Evolutionary conservation across 2,797 vertebrate genomes (phyloP), one percentile per base, ranked within the genome.

Genomic region (Natrix natrix): DNA sequence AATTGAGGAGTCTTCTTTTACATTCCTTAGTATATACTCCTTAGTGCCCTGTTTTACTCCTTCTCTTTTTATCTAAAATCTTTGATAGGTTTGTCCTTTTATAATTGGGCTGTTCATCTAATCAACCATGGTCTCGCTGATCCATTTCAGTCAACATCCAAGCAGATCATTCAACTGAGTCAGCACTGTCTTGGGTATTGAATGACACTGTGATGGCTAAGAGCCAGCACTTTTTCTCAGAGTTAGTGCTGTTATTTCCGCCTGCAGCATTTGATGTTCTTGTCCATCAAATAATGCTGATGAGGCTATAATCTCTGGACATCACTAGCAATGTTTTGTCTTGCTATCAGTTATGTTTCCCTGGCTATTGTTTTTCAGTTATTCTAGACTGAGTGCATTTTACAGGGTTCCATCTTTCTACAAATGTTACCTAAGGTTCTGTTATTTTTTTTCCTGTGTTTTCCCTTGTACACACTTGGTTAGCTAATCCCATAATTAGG

Each of bases 121-220:
- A 83, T 83, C 20, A 83, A 83, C 22, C 10, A 1, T 48, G 74
- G 37, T 48, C 74, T 83, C 20, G 1, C 74, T 6, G 37, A 83
- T 48, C 78, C 78, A 48, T 83, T 48, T 83, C 78, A 83, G 78
- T 83, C 78, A 24, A 48, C 43, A 83, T 83, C 61, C 89, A 69
- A 63, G 48, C 26, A 90, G 43, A 48, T 48, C 20, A 48, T 83
- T 83, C 78, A 83, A 83, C 78, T 48, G 78, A 83, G 78, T 24
- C 43, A 83, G 37, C 74, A 22, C 37, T 92, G 92, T 48, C 90
- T 91, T 83, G 78, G 78, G 78, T 83, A 83, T 48, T 83, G 78
- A 83, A 83, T 83, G 78, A 83, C 78, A 83, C 10, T 83, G 78
- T 24, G 78, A 83, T 83, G 78, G 78, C 78, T 48, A 83, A 83